Evolutionary conservation across 2,888 invertebrate species (phyloP), one percentile per base, ranked within the genome.

Genomic region (Pseudanteris insignis): DNA sequence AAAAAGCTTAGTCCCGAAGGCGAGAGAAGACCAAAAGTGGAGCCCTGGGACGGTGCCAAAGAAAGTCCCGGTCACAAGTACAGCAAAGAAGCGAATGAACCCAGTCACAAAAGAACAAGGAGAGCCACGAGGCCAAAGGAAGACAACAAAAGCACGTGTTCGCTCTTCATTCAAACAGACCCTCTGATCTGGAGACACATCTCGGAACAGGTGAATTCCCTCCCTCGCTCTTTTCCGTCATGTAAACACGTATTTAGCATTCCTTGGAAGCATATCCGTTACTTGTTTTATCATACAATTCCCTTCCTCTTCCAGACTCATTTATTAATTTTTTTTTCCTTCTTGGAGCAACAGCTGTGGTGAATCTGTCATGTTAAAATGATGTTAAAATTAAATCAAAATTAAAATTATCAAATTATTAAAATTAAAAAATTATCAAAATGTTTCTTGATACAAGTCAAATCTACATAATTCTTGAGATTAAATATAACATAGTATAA

Each of bases 151-250:
- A 93, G 92, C 81, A 93, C 96, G 53, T 98, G 97, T 81, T 94
- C 95, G 48, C 86, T 98, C 66, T 97, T 91, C 81, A 94, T 99
- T 81, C 96, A 98, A 83, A 97, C 99, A 12, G 99, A 99, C 84
- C 97, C 98, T 67, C 88, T 96, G 69, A 91, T 99, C 79, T 99
- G 97, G 95, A 87, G 91, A 75, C 94, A 96, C 79, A 93, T 98
- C 73, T 86, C 91, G 70, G 90, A 83, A 53, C 92, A 92, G 84
- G 92, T 93, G 81, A 84, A 62, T 46, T 50, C 9, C 14, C 28
- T 43, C 48, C 38, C 46, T 25, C 55, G 47, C 30, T 50, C 43
- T 26, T 43, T 36, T 24, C 24, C 36, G 21, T 24, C 34, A 15
- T 54, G 40, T 46, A 54, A 38, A 54, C 46, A 46, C 38, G 46